phyloP scores from a whole-genome alignment of 2,888 invertebrate genomes.

The Eubasilissa splendida region DNA sequence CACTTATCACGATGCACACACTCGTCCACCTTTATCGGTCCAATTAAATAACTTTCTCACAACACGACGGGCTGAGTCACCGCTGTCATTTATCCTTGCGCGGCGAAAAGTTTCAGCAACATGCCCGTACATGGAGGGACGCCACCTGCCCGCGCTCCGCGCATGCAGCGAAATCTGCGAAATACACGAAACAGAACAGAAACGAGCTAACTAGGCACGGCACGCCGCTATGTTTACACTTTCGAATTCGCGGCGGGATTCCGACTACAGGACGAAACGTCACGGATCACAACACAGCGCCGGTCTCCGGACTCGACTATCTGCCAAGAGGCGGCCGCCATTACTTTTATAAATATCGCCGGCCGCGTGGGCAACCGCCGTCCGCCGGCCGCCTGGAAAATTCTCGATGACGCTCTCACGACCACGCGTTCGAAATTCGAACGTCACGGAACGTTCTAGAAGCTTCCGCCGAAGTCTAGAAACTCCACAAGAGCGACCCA shows the following conservation, averaged over 20 bases:
- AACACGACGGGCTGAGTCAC: neutral
- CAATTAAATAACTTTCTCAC: neutral
- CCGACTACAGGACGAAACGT: neutral
- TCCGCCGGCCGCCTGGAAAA: slow-evolving; percentile 26
- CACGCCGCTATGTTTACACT: slow-evolving; percentile 43
- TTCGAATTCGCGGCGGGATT: slow-evolving; percentile 24
- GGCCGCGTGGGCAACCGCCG: slow-evolving; percentile 38
- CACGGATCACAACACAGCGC: neutral
- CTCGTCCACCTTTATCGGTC: neutral
- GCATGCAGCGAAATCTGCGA: neutral
- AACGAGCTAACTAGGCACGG: neutral
- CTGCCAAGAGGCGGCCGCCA: slow-evolving; percentile 36
- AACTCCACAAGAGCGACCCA: slow-evolving; percentile 5
- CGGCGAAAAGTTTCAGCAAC: slow-evolving; percentile 1
- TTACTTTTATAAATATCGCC: slow-evolving; percentile 47
- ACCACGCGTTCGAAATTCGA: slow-evolving; percentile 25
- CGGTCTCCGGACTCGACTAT: slow-evolving; percentile 22
- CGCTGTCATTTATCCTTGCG: neutral
- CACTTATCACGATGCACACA: neutral
- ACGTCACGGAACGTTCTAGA: slow-evolving; percentile 41
- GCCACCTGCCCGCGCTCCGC: neutral
- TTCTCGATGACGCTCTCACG: slow-evolving; percentile 32
- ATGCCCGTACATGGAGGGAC: slow-evolving; percentile 9
- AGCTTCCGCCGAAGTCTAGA: slow-evolving; percentile 42
- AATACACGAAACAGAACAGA: neutral